Conservation (phyloP, 1,140 invertebrate genomes). For the Antheraea pernyi region DNA sequence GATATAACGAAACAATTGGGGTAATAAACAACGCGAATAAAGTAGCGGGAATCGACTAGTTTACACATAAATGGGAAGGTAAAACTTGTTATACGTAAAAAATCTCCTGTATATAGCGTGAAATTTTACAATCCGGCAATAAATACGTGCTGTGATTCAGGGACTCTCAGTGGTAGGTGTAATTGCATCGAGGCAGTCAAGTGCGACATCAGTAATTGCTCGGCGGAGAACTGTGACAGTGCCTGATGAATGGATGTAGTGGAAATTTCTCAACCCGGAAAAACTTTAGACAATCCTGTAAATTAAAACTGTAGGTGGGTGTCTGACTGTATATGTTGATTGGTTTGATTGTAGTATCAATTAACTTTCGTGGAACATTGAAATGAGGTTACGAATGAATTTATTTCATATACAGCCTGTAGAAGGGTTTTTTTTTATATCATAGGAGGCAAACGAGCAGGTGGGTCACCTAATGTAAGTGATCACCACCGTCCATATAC, state of each 20-base stretch:
- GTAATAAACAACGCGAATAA: too few species aligned
- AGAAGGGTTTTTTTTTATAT: too few species aligned
- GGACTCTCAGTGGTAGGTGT: slow-evolving; percentile 28
- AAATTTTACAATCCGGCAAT: background rate
- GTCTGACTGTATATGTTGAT: slow-evolving; percentile 35
- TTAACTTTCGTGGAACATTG: background rate
- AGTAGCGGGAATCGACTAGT: too few species aligned
- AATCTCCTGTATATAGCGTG: background rate
- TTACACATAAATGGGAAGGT: too few species aligned
- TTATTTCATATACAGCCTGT: too few species aligned
- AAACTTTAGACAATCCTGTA: slow-evolving; percentile 49
- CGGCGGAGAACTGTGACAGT: slow-evolving; percentile 48
- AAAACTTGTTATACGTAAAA: too few species aligned
- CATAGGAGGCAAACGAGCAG: too few species aligned
- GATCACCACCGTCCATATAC: too few species aligned
- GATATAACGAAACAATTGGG: too few species aligned
- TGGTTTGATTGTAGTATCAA: background rate
- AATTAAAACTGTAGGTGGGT: slow-evolving; percentile 48
- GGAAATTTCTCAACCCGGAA: slow-evolving; percentile 51
- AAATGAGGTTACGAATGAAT: too few species aligned
- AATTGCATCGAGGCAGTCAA: slow-evolving; percentile 49
- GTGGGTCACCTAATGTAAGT: too few species aligned
- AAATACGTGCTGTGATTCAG: background rate
- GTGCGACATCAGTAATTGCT: slow-evolving; percentile 65
- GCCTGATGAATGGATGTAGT: slow-evolving; percentile 57